These are phyloP conservation scores for Sitta carolinensis DNA, from an alignment of 2,797 vertebrate species.

Conservation along the genomic window DNA sequence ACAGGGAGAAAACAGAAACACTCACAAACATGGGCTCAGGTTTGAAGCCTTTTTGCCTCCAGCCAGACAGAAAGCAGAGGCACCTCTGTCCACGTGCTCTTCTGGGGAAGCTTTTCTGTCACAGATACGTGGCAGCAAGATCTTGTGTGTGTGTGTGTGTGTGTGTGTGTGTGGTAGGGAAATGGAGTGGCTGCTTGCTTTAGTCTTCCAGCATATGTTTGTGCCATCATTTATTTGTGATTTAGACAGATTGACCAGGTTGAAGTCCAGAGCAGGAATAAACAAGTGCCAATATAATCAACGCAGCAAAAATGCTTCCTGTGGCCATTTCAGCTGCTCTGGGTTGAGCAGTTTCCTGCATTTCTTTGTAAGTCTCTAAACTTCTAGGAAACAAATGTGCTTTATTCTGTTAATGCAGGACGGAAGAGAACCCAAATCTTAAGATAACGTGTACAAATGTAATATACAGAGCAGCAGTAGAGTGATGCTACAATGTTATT, in stretches of 20 bases:
- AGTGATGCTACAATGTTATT: background rate
- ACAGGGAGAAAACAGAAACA: background rate
- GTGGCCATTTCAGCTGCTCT: background rate
- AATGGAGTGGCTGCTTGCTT: background rate
- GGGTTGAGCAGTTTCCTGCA: background rate
- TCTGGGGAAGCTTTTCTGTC: background rate
- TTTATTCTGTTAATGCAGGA: background rate
- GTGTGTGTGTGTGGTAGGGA: background rate
- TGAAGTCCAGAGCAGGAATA: background rate
- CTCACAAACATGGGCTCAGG: fast-evolving
- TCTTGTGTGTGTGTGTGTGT: background rate
- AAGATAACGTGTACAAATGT: background rate
- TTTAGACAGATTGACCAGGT: background rate
- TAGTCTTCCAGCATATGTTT: background rate
- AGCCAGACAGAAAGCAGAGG: background rate
- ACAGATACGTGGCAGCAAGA: fast-evolving
- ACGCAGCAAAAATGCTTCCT: background rate
- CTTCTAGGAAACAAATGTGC: background rate
- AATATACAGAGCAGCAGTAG: background rate
- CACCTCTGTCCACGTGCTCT: background rate
- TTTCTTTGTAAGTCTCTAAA: background rate
- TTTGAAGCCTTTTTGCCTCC: background rate
- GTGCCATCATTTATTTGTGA: background rate
- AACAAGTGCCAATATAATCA: background rate
- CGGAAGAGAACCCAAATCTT: background rate